Base-by-base conservation (phyloP, 2,888 invertebrate species). In the Drosophila mimetica region DNA sequence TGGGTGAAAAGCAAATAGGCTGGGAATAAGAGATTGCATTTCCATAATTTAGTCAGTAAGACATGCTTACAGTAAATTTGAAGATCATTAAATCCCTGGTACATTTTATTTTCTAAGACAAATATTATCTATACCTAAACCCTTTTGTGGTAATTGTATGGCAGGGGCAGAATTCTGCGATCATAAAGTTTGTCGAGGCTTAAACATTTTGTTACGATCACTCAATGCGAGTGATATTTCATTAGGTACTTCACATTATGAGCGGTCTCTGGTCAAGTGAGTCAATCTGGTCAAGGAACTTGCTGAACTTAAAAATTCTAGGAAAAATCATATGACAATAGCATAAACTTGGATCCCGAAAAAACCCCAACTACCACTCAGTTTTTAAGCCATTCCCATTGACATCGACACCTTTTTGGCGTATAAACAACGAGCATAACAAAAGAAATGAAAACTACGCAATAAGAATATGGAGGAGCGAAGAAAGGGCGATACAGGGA, bases 271-370 rank as follows among this genome's bases (percentile, higher is more conserved):
- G 57, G 30, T 28, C 6, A 41, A 66, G 57, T 75, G 79, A 57
- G 71, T 71, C 74, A 76, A 79, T 74, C 66, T 50, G 47, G 48
- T 65, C 52, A 50, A 50, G 71, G 60, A 76, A 79, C 50, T 44
- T 42, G 50, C 37, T 79, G 42, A 60, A 46, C 67, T 71, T 47
- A 14, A 1, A 25, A 55, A 18, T 79, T 79, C 78, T 25, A 54
- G 63, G 83, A 79, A 78, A 76, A 63, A 61, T 57, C 47, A 54
- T 25, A 50, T 67, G 61, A 76, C 51, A 57, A 60, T 44, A 32
- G 11, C 25, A 60, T 54, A 46, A 64, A 50, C 42, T 60, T 53
- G 41, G 18, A n/a, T 16, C 42, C 36, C 18, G 8, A 11, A 36
- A 54, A 25, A 11, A 28, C 37, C 11, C 44, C 60, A 59, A 53